phyloP scores from a whole-genome alignment of 1,140 invertebrate genomes.

The Sipha flava region DNA sequence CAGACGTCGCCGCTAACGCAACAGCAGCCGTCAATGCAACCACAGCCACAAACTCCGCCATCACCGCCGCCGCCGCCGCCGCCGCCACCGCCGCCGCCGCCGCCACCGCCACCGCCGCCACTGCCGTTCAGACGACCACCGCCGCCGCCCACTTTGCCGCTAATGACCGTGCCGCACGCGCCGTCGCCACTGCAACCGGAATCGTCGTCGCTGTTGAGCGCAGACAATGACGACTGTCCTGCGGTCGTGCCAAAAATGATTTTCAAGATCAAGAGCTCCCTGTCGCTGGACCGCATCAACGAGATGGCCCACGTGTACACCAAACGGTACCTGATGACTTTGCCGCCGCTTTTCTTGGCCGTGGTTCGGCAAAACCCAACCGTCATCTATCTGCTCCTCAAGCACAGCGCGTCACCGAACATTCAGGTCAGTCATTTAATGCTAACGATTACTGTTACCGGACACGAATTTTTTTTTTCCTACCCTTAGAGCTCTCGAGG shows the following conservation, averaged over 20 bases:
- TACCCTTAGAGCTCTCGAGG: too few species aligned
- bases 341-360: slow-evolving; percentile 51
- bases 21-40: too few species aligned
- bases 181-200: background rate
- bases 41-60: too few species aligned
- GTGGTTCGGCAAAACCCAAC: slow-evolving; percentile 48
- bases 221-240: slow-evolving; percentile 32
- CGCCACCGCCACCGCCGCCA: too few species aligned
- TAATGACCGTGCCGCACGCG: too few species aligned
- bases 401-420: slow-evolving; percentile 49
- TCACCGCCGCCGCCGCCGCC: background rate
- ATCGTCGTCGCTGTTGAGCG: slow-evolving; percentile 34
- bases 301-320: slow-evolving; percentile 46
- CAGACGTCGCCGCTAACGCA: too few species aligned
- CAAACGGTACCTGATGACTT: slow-evolving; percentile 46
- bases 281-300: slow-evolving; percentile 39
- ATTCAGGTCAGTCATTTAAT: slow-evolving; percentile 42
- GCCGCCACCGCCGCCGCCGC: background rate
- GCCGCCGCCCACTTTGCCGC: background rate
- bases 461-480: too few species aligned
- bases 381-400: slow-evolving; percentile 49
- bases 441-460: background rate
- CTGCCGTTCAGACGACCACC: background rate
- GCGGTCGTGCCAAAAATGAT: slow-evolving; percentile 35
- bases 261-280: slow-evolving; percentile 41